Base-by-base conservation (phyloP, 2,888 invertebrate species). In the Tetanocera ferruginea region DNA sequence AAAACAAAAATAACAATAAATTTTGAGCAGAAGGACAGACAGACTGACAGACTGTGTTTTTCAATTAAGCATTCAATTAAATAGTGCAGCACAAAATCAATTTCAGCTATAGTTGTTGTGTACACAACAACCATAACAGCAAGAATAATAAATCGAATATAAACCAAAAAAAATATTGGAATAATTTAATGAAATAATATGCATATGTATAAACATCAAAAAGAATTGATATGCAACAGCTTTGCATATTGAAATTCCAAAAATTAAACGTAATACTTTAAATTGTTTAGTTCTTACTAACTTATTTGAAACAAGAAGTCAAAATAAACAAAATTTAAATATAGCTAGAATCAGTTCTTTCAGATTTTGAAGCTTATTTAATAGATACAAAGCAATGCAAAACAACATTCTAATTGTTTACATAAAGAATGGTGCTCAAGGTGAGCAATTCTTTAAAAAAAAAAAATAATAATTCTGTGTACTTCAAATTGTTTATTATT, bases 1-100 rank as follows among this genome's bases (percentile, higher is more conserved):
- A 17, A 31, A 60, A 60, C 28, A 28, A 60, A 31, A 37, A 23
- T 17, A 69, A 8, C 49, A 69, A 69, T n/a, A 28, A 69, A 34
- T 17, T 64, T 69, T 8, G n/a, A 69, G 8, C 9, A n/a, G 43
- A 1, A n/a, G 37, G 43, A 43, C 17, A 28, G 49, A 51, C 9
- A n/a, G 43, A 1, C 14, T 19, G 43, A 43, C 17, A 28, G 49
- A 51, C 69, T 19, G 55, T 28, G 69, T 51, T 17, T 9, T 51
- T 25, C 51, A 69, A 69, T 69, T 28, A 69, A 51, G 69, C 51
- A 69, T 69, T 49, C 69, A 19, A 51, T 49, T 23, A 31, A 69
- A 34, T 51, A 51, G 11, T 49, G 49, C 69, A 25, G 28, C 64
- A 43, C 25, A 55, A 23, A 55, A 55, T 55, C 55, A 55, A 55